These are phyloP conservation scores for Synaphobranchus kaupii DNA, from an alignment of 2,797 vertebrate genomes.

Conservation along the genomic window DNA sequence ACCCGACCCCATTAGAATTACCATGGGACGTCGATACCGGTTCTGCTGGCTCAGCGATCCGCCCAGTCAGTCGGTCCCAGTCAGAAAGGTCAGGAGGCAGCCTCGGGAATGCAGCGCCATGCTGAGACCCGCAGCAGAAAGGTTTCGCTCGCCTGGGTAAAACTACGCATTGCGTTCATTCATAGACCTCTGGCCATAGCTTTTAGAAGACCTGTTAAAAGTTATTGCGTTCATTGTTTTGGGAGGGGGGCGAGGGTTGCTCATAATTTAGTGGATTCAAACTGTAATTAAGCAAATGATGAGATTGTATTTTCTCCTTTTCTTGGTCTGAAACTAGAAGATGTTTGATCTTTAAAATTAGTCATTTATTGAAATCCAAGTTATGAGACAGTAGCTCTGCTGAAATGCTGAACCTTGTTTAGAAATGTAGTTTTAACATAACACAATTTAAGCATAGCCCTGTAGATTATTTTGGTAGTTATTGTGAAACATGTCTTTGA, in stretches of 20 bases:
- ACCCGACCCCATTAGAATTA: constrained; percentile 22
- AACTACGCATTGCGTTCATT: background rate
- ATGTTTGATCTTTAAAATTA: background rate
- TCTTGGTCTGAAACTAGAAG: background rate
- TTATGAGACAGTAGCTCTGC: too few species aligned
- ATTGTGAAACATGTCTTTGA: too few species aligned
- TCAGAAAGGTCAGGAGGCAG: constrained; percentile 19
- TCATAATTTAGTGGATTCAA: background rate
- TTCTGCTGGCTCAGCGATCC: constrained; percentile 28
- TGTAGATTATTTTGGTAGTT: too few species aligned
- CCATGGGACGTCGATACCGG: constrained; percentile 22
- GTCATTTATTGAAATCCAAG: too few species aligned
- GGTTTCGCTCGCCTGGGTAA: background rate
- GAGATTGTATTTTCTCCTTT: background rate
- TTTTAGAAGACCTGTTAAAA: background rate
- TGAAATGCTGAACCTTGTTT: too few species aligned
- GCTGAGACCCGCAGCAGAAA: background rate
- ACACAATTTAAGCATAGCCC: too few species aligned
- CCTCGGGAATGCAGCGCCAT: background rate
- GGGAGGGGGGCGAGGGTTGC: background rate
- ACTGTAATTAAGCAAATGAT: background rate
- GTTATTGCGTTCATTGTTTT: background rate
- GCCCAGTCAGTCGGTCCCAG: background rate
- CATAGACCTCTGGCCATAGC: background rate
- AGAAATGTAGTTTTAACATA: too few species aligned